Percentiles rank a stretch among this genome's conserved stretches.
phyloP scores from a whole-genome alignment of 2,888 invertebrate genomes.

The Carpatolechia fugitivella region DNA sequence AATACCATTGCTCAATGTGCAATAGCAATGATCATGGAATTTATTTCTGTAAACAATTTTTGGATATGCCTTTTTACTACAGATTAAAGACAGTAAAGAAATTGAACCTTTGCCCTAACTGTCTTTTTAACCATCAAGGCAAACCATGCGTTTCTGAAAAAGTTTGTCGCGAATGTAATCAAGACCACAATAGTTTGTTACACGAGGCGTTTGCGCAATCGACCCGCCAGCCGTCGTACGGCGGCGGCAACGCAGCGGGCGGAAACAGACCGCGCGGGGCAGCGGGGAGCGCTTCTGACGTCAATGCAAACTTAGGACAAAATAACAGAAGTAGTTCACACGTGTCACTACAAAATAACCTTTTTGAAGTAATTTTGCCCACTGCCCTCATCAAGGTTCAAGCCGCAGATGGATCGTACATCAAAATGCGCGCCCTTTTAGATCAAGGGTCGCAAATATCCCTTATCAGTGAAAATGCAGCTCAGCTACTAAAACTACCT shows the following conservation, averaged over 20 bases:
- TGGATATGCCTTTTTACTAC: neutral
- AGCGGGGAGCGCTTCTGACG: too few relatives aligned
- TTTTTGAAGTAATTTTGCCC: too few relatives aligned
- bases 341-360: too few relatives aligned
- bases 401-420: neutral
- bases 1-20: slow-evolving; percentile 4
- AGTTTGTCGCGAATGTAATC: slow-evolving; percentile 16
- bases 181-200: slow-evolving; percentile 17
- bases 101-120: slow-evolving; percentile 22
- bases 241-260: too few relatives aligned
- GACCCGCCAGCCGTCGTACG: too few relatives aligned
- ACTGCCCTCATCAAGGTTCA: neutral
- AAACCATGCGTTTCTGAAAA: slow-evolving; percentile 20
- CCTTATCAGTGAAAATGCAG: too few relatives aligned
- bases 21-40: slow-evolving; percentile 12
- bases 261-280: neutral
- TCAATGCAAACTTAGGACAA: too few relatives aligned
- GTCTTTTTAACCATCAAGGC: slow-evolving; percentile 22
- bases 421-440: too few relatives aligned
- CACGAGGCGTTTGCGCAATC: slow-evolving; percentile 21
- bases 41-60: slow-evolving; percentile 15
- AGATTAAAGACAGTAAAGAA: slow-evolving; percentile 13
- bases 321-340: too few relatives aligned
- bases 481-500: too few relatives aligned
- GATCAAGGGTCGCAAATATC: too few relatives aligned